Evolutionary conservation across 2,797 vertebrate species (phyloP), one percentile per base, ranked within the genome.

Genomic region (Caiman crocodilus): DNA sequence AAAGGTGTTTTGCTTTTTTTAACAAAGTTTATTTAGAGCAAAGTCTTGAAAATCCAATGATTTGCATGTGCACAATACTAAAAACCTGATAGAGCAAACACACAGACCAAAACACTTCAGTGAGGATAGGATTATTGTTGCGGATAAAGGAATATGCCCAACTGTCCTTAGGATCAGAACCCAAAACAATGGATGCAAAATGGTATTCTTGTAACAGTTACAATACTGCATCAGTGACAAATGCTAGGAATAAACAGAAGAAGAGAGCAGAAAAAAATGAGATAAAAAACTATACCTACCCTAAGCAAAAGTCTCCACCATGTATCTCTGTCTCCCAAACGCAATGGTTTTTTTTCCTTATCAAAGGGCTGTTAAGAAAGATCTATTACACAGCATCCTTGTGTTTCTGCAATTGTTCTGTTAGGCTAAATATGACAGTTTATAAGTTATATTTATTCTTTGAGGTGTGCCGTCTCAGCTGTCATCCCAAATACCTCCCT

Each of bases 301-400:
- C 95, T 98, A 87, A 98, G 82, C 5, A 94, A 82, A 65, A 84
- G 88, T 89, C 97, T 97, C 98, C 98, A 98, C 97, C 97, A 98
- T 63, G 88, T 85, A 17, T 76, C 81, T 98, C 98, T 94, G 97
- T 95, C 76, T 96, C 96, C 73, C 65, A 93, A 90, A 76, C 74
- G 60, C 81, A 71, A 73, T 85, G 86, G 85, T 89, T 83, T 14
- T 21, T 1, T 26, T 76, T 81, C 57, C 65, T 95, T 96, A 42
- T 91, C 89, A 79, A 23, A 5, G 4, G 2, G 30, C 74, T 91
- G 56, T 73, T 77, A 91, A 89, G 28, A 94, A 95, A 94, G 64
- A 82, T 56, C 83, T 63, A 71, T n/a, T 63, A 65, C 2, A 3
- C 11, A 91, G 18, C 25, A 50, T 15, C 3, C 30, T 59, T 30